These are phyloP conservation scores for Drosophila mulleri DNA, from an alignment of 2,888 invertebrate genomes.

Conservation along the genomic window DNA sequence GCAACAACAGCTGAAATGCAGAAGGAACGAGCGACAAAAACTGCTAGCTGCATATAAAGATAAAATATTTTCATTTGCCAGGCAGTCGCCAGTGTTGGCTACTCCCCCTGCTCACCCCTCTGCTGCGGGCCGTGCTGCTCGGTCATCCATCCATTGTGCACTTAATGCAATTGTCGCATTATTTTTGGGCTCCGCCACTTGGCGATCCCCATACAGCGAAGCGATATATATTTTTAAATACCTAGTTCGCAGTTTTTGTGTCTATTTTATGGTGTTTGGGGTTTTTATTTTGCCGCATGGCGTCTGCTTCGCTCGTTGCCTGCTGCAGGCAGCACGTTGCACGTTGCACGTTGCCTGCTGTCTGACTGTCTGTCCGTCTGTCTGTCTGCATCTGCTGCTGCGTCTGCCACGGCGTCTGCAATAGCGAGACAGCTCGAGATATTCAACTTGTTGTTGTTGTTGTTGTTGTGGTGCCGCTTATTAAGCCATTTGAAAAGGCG, in stretches of 20 bases:
- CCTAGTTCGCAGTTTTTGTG: slow-evolving; percentile 65
- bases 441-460: slow-evolving; percentile 21
- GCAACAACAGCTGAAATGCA: neutral
- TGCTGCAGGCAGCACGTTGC: slow-evolving; percentile 35
- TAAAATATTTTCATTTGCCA: slow-evolving; percentile 73
- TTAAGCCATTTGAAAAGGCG: slow-evolving; percentile 67
- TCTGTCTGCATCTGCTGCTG: slow-evolving; percentile 60
- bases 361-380: neutral
- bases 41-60: slow-evolving; percentile 71
- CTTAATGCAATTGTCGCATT: slow-evolving; percentile 79
- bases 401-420: slow-evolving; percentile 79
- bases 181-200: slow-evolving; percentile 63
- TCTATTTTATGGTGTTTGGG: slow-evolving; percentile 65
- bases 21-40: slow-evolving; percentile 26
- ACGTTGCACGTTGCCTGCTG: slow-evolving; percentile 10
- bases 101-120: neutral
- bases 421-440: slow-evolving; percentile 47
- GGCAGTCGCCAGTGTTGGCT: slow-evolving; percentile 18
- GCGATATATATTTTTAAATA: slow-evolving; percentile 73
- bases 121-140: slow-evolving; percentile 4
- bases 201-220: slow-evolving; percentile 27
- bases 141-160: slow-evolving; percentile 68
- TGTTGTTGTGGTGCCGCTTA: slow-evolving; percentile 53
- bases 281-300: slow-evolving; percentile 80
- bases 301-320: slow-evolving; percentile 54